Percentiles rank a stretch among this genome's conserved stretches.
Evolutionary conservation across 2,797 vertebrate genomes (phyloP).

Genomic region (Zenarchopterus dispar): DNA sequence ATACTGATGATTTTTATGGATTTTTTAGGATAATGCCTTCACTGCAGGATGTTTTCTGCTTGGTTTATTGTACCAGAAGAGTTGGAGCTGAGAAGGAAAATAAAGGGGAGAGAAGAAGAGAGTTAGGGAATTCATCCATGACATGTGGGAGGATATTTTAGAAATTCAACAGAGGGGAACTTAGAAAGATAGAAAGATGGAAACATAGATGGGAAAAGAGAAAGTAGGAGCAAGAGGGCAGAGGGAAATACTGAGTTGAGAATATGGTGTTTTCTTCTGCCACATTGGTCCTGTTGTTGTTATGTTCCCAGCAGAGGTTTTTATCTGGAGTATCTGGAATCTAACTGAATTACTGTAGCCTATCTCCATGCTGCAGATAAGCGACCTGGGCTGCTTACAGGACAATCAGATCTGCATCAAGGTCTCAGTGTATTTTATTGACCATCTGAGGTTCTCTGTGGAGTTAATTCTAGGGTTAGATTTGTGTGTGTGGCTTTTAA

Average conservation of each 20-base stretch:
- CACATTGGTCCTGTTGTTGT: slow-evolving; percentile 48
- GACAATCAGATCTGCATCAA: slow-evolving; percentile 75
- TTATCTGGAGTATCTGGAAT: slow-evolving; percentile 71
- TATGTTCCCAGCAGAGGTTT: slow-evolving; percentile 71
- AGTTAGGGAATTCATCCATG: slow-evolving; percentile 20
- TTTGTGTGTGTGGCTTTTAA: slow-evolving; percentile 42
- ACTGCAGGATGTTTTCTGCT: slow-evolving; percentile 43
- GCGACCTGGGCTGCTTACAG: slow-evolving; percentile 55
- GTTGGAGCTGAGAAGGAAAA: slow-evolving; percentile 11
- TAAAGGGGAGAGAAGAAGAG: neutral
- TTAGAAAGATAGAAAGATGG: slow-evolving; percentile 45
- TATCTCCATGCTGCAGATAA: slow-evolving; percentile 70
- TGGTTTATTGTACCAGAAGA: too few relatives aligned
- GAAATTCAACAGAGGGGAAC: slow-evolving; percentile 3
- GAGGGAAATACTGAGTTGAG: slow-evolving; percentile 42
- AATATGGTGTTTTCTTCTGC: slow-evolving; percentile 46
- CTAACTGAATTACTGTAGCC: slow-evolving; percentile 73
- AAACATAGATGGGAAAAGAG: too few relatives aligned
- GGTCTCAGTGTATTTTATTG: slow-evolving; percentile 69
- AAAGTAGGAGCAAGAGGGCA: neutral
- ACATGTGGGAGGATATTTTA: slow-evolving; percentile 24
- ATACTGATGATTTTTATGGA: neutral
- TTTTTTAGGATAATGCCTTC: slow-evolving; percentile 38
- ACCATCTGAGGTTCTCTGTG: slow-evolving; percentile 48
- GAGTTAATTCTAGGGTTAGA: slow-evolving; percentile 51